phyloP scores from a whole-genome alignment of 2,888 invertebrate genomes.

The Podotricha telesiphe region DNA sequence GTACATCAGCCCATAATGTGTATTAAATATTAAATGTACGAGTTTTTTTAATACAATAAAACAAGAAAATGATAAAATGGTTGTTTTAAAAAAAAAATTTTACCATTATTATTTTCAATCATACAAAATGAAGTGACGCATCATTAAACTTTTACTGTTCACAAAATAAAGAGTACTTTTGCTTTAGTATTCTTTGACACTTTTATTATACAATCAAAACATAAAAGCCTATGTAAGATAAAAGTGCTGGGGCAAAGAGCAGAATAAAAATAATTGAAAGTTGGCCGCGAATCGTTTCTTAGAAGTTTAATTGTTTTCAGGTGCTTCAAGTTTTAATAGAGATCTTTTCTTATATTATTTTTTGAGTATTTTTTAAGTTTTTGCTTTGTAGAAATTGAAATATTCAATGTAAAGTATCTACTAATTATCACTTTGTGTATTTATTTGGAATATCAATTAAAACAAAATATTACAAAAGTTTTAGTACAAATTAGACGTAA shows the following conservation, averaged over 20 bases:
- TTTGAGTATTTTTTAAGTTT: slow-evolving; percentile 52
- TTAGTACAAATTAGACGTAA: too few species aligned
- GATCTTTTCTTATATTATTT: slow-evolving; percentile 61
- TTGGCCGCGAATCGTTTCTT: slow-evolving; percentile 28
- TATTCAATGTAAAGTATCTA: too few species aligned
- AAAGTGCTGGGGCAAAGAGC: not conserved
- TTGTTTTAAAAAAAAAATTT: too few species aligned
- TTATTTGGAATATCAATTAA: too few species aligned
- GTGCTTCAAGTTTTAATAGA: slow-evolving; percentile 68
- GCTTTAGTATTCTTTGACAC: not conserved
- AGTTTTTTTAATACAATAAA: too few species aligned
- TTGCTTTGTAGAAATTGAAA: not conserved
- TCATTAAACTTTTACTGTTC: too few species aligned
- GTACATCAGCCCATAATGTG: too few species aligned
- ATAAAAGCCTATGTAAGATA: not conserved
- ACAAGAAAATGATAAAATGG: too few species aligned
- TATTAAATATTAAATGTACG: too few species aligned
- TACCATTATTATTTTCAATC: too few species aligned
- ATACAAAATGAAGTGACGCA: not conserved
- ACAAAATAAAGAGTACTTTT: not conserved
- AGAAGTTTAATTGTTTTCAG: slow-evolving; percentile 56
- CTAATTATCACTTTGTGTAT: too few species aligned
- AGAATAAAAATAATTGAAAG: slow-evolving; percentile 21
- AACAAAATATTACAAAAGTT: too few species aligned
- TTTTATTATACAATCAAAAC: slow-evolving; percentile 1